These are phyloP conservation scores for Sebastes umbrosus DNA, from an alignment of 2,797 vertebrate species.

Conservation along the genomic window DNA sequence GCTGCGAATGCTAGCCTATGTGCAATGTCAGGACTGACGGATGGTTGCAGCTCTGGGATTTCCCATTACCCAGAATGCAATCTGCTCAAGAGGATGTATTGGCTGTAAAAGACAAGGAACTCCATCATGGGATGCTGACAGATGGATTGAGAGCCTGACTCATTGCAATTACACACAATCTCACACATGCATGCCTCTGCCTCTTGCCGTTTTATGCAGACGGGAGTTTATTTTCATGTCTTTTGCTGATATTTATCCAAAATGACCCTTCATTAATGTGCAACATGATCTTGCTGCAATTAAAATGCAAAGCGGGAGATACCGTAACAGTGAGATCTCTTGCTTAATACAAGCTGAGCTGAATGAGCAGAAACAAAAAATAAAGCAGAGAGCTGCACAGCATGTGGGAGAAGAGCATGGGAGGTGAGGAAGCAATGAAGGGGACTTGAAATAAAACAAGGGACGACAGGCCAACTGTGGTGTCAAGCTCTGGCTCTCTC, in stretches of 20 bases:
- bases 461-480: neutral
- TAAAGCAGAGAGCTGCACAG: constrained; percentile 3
- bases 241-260: neutral
- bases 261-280: neutral
- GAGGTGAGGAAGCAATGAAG: constrained; percentile 26
- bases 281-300: neutral
- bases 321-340: neutral
- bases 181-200: neutral
- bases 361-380: neutral
- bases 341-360: neutral
- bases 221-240: neutral
- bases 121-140: constrained; percentile 26
- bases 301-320: neutral
- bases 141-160: constrained; percentile 10
- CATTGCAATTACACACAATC: constrained; percentile 21
- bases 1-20: neutral
- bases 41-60: constrained; percentile 58
- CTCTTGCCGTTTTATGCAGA: neutral
- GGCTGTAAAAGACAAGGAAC: constrained; percentile 26
- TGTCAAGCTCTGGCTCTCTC: constrained; percentile 9
- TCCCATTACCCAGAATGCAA: constrained; percentile 69
- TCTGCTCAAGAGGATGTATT: constrained; percentile 37
- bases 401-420: constrained; percentile 5
- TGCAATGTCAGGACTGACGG: constrained; percentile 48
- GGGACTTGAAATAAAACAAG: constrained; percentile 23